Conservation (phyloP, 35 echinoderm and acorn worm genomes). For the Apostichopus japonicus region DNA sequence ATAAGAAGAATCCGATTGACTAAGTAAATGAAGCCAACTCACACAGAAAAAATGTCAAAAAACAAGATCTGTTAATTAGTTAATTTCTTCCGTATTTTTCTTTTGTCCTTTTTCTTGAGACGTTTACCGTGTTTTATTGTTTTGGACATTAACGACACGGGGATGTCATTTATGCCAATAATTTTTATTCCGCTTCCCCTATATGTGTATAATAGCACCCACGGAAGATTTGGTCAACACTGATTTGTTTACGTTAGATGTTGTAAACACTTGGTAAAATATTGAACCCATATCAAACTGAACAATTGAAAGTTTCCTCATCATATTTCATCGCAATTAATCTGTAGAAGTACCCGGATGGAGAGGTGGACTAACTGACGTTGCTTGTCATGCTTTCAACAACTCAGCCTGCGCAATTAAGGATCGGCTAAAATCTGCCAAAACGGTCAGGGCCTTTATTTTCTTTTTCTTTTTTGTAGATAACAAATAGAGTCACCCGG, state of each 20-base stretch:
- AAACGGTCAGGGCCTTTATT: too few species aligned
- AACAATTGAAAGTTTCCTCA: background rate
- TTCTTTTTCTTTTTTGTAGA: too few species aligned
- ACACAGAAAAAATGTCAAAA: background rate
- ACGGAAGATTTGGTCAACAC: background rate
- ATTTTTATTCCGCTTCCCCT: too few species aligned
- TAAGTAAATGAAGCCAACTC: background rate
- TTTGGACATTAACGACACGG: background rate
- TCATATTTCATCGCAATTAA: background rate
- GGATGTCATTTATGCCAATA: background rate
- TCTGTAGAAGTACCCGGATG: too few species aligned
- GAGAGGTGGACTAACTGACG: too few species aligned
- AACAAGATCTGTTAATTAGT: background rate
- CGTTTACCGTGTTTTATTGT: background rate
- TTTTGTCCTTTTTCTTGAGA: background rate
- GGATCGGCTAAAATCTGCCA: too few species aligned
- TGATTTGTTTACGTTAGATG: background rate
- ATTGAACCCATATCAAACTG: background rate
- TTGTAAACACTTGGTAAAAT: background rate
- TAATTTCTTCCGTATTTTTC: background rate
- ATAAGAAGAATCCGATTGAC: background rate
- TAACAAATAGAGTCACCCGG: too few species aligned
- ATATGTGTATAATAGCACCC: too few species aligned
- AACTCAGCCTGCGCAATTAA: too few species aligned
- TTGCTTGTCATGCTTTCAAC: too few species aligned